Evolutionary conservation across 2,888 invertebrate genomes (phyloP).

Genomic region (Callyntrura sp.): DNA sequence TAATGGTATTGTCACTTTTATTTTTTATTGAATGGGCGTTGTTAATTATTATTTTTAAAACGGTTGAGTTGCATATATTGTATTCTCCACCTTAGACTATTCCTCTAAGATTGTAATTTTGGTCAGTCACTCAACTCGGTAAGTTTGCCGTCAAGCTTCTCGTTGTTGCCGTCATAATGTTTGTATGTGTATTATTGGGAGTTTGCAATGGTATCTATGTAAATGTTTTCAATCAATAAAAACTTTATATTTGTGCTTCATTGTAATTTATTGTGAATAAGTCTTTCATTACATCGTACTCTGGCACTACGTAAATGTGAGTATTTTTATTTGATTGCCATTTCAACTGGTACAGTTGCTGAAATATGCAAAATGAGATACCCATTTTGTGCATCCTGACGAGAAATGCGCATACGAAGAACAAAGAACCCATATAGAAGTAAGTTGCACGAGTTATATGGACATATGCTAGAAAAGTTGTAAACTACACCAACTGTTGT

Average conservation of each 20-base stretch:
- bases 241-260: conserved; percentile 53
- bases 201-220: conserved; percentile 6
- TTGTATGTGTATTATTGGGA: conserved; percentile 14
- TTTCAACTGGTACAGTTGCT: no score
- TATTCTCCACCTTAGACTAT: not conserved
- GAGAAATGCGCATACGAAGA: no score
- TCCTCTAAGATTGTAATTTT: not conserved
- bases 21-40: not conserved
- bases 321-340: no score
- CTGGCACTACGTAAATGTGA: no score
- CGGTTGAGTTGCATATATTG: not conserved
- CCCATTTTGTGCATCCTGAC: no score
- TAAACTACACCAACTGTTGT: no score
- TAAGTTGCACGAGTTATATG: no score
- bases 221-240: conserved; percentile 41
- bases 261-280: not conserved
- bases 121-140: not conserved
- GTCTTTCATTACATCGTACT: no score
- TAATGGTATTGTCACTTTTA: not conserved
- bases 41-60: no score
- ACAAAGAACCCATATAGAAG: no score
- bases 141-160: not conserved
- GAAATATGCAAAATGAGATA: no score
- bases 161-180: not conserved
- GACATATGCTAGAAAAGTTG: no score